Base-by-base conservation (phyloP, 2,113 vertebrate genomes). In the Erythrocercus mccallii region DNA sequence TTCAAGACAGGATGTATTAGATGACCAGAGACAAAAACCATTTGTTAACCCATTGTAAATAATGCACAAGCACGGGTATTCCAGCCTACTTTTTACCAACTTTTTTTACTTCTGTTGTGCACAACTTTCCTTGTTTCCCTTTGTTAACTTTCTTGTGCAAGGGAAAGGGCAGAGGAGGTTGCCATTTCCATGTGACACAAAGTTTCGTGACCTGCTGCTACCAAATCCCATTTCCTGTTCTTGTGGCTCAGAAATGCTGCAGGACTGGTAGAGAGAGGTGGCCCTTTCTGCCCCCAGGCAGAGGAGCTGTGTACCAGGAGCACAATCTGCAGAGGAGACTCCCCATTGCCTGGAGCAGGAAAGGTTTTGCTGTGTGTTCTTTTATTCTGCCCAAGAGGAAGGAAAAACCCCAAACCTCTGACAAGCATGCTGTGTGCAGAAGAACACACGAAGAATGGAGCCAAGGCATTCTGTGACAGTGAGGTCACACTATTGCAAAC, bases 251-350 rank as follows among this genome's bases (percentile, higher is more conserved):
- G 56, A 88, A 88, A 30, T 35, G 23, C 53, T 68, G 66, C 3
- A 6, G 44, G 17, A 38, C 27, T 54, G 30, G 0, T 1, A 25
- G 33, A 42, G 2, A 40, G 47, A 62, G 5, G 11, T 30, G 23
- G 5, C 14, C 12, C n/a, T 50, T 82, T 71, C 51, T 81, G 12
- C 37, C 15, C 53, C 5, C 2, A 6, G 15, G 37, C 28, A 54
- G 16, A 70, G 25, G 22, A 81, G 19, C 21, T 13, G 0, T 35
- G 37, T 35, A 11, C 33, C 3, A 0, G 0, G 11, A 14, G 40
- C 38, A 14, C 33, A 12, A 3, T 33, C 23, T 66, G 25, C 12
- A 74, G 70, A 40, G 22, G 15, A 90, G 35, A 19, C 7, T 27
- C 5, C 3, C 10, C 9, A 3, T n/a, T 54, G 20, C 50, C 45